phyloP scores from a whole-genome alignment of 2,113 vertebrate genomes.

The Columba janthina region DNA sequence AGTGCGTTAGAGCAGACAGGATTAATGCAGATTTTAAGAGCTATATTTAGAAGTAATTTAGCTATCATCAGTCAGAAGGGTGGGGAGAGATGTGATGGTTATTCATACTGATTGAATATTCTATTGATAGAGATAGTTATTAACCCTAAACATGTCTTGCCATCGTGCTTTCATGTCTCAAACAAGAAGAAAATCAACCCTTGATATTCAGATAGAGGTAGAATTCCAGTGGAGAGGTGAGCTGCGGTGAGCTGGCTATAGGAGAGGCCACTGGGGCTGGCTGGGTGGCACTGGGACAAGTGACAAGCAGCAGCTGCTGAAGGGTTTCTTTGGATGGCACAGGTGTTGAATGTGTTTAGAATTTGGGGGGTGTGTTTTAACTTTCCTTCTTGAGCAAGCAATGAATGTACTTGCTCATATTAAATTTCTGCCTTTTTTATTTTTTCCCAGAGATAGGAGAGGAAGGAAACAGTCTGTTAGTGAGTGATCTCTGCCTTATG shows the following conservation, averaged over 20 bases:
- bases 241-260: neutral
- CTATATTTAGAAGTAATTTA: slow-evolving; percentile 85
- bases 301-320: neutral
- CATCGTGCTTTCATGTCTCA: neutral
- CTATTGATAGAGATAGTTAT: slow-evolving; percentile 69
- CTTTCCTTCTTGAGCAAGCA: neutral
- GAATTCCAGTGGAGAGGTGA: neutral
- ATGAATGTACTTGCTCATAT: neutral
- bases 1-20: slow-evolving; percentile 73
- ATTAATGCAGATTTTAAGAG: slow-evolving; percentile 78
- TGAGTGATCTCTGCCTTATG: neutral
- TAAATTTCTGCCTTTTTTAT: neutral
- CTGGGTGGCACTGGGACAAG: neutral
- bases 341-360: neutral
- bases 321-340: neutral
- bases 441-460: accelerated
- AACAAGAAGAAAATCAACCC: neutral
- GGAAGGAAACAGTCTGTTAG: neutral
- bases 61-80: slow-evolving; percentile 80
- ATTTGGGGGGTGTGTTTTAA: too few relatives aligned
- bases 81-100: slow-evolving; percentile 74
- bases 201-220: neutral
- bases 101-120: slow-evolving; percentile 78
- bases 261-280: neutral
- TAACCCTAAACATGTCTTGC: slow-evolving; percentile 63